A percentile compares a stretch with the other conserved stretches of the same genome.
Conservation (phyloP, 2,797 vertebrate species). For the Anguilla anguilla region DNA sequence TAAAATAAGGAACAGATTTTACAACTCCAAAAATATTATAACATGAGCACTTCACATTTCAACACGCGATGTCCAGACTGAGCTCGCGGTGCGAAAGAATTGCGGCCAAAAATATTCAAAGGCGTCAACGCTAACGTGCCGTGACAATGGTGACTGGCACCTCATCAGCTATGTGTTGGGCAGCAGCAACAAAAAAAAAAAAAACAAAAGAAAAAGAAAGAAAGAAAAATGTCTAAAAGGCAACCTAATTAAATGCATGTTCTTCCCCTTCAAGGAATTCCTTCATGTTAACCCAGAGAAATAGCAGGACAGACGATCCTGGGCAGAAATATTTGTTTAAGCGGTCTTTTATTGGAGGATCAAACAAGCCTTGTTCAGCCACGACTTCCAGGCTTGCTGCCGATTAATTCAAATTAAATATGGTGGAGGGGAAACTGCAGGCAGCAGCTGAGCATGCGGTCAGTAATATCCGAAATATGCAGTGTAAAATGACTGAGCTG, state of each 20-base stretch:
- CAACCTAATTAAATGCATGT: background rate
- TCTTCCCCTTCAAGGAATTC: conserved; percentile 53
- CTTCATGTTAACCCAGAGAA: conserved; percentile 65
- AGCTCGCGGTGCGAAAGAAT: background rate
- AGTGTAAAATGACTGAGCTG: conserved; percentile 31
- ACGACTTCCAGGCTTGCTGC: conserved; percentile 58
- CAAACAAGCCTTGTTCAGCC: conserved; percentile 66
- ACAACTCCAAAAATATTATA: background rate
- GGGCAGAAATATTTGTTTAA: conserved; percentile 70
- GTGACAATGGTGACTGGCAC: conserved; percentile 20
- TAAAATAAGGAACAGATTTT: background rate
- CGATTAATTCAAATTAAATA: conserved; percentile 68
- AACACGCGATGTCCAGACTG: conserved; percentile 19
- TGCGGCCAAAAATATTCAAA: background rate
- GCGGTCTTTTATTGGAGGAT: conserved; percentile 75
- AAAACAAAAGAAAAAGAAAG: background rate
- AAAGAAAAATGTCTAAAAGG: conserved; percentile 15
- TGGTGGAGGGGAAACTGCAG: conserved; percentile 44
- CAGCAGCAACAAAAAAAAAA: background rate
- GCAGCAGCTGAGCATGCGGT: conserved; percentile 27
- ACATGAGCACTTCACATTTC: background rate
- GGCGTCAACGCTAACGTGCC: conserved; percentile 7
- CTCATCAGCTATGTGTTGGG: background rate
- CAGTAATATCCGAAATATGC: conserved; percentile 42
- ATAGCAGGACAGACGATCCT: conserved; percentile 65